Evolutionary conservation across 2,113 vertebrate species (phyloP).

Genomic region (Equus quagga): DNA sequence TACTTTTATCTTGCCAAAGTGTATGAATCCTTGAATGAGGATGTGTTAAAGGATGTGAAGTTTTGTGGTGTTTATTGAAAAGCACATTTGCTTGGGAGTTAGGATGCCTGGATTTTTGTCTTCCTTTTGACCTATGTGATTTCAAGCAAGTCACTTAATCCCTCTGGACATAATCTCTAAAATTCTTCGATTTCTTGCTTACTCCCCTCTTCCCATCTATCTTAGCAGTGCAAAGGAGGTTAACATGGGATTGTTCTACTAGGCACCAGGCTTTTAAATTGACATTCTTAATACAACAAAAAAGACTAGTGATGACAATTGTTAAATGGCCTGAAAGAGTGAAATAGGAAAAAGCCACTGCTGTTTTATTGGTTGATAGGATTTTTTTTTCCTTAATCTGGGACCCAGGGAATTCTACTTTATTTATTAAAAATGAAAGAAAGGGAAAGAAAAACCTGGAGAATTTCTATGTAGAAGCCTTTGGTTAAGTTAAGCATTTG

Average conservation of each 20-base stretch:
- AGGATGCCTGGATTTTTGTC: not conserved
- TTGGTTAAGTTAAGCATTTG: conserved; percentile 25
- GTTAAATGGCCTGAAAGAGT: not conserved
- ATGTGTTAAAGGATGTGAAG: conserved; percentile 19
- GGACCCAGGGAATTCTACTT: not conserved
- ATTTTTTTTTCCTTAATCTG: not conserved
- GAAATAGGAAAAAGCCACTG: conserved; percentile 24
- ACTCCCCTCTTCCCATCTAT: conserved; percentile 12
- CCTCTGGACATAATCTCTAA: not conserved
- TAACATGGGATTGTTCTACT: not conserved
- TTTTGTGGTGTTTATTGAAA: not conserved
- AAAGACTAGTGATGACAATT: not conserved
- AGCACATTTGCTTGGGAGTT: not conserved
- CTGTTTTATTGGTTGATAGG: conserved; percentile 5
- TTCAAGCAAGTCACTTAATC: conserved; percentile 49
- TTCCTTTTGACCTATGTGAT: conserved; percentile 7
- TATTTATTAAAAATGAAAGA: conserved; percentile 42
- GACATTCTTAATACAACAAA: not conserved
- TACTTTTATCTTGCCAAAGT: not conserved
- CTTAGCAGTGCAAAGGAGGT: conserved; percentile 2
- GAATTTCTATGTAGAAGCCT: conserved; percentile 4
- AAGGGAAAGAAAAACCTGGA: not conserved
- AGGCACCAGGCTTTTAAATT: conserved; percentile 7
- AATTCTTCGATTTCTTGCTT: conserved; percentile 50
- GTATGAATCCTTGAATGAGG: conserved; percentile 18